A percentile compares a stretch with the other conserved stretches of the same genome.
phyloP scores from a whole-genome alignment of 1,140 invertebrate species.

The Carcinoscorpius rotundicauda region DNA sequence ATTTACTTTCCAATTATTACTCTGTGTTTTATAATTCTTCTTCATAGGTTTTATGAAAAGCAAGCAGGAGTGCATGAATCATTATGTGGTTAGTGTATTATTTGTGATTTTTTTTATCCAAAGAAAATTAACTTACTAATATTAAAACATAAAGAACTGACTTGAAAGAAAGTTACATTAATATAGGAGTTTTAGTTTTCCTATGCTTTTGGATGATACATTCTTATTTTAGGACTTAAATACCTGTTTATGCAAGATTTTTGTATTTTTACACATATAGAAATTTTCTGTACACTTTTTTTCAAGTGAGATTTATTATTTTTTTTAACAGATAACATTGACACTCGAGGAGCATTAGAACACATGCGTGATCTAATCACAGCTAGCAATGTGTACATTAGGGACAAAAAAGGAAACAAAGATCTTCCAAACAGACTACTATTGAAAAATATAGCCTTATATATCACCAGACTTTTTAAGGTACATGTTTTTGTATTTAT shows the following conservation, averaged over 20 bases:
- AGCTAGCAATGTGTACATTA: constrained; percentile 71
- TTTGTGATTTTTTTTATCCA: constrained; percentile 4
- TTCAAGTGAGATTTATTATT: too few relatives aligned
- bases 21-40: too few relatives aligned
- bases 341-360: constrained; percentile 77
- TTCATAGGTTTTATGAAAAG: constrained; percentile 44
- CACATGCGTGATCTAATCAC: constrained; percentile 67
- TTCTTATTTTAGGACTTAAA: too few relatives aligned
- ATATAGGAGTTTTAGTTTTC: too few relatives aligned
- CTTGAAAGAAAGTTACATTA: too few relatives aligned
- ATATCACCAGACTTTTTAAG: constrained; percentile 73
- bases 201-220: too few relatives aligned
- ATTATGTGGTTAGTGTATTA: constrained; percentile 49
- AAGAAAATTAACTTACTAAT: constrained; percentile 1
- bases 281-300: too few relatives aligned
- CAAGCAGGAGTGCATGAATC: constrained; percentile 66
- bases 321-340: constrained; percentile 61
- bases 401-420: constrained; percentile 41
- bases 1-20: too few relatives aligned
- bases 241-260: too few relatives aligned
- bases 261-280: too few relatives aligned
- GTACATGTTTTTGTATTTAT: constrained; percentile 33
- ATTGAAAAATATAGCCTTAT: constrained; percentile 42
- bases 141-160: constrained; percentile 6
- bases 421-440: constrained; percentile 33